phyloP scores from a whole-genome alignment of 2,113 vertebrate species.

The Myiozetetes cayanensis region DNA sequence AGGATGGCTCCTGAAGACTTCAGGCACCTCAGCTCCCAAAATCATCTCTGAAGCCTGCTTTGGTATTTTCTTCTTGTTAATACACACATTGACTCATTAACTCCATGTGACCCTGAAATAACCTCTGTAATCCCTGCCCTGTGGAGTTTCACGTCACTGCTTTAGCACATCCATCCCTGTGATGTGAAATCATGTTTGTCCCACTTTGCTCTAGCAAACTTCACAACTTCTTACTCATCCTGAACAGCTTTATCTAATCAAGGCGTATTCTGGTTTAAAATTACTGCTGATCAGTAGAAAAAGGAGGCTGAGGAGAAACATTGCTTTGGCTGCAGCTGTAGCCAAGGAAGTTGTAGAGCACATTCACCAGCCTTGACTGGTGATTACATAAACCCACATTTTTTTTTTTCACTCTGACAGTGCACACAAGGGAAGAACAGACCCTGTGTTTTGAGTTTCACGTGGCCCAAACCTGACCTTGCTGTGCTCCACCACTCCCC shows the following conservation, averaged over 20 bases:
- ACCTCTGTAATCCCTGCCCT: not conserved
- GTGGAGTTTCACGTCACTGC: not conserved
- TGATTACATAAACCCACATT: not conserved
- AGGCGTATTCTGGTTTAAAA: not conserved
- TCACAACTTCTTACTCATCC: not conserved
- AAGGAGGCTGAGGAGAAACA: not conserved
- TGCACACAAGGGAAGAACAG: not conserved
- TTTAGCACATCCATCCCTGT: not conserved
- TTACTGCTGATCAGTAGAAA: not conserved
- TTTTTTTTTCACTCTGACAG: not conserved
- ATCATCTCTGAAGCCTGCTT: not conserved
- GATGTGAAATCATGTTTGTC: not conserved
- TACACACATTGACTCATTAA: not conserved
- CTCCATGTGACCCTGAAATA: not conserved
- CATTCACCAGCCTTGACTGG: not conserved
- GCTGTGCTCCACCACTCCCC: too few relatives aligned
- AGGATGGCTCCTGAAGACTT: not conserved
- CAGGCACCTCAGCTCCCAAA: not conserved
- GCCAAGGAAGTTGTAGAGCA: not conserved
- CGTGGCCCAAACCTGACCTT: not conserved
- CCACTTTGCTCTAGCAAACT: not conserved
- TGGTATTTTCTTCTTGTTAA: not conserved
- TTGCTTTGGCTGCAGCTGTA: conserved; percentile 1
- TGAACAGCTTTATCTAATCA: not conserved
- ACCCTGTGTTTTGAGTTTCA: not conserved